These are phyloP conservation scores for Acanthisitta chloris DNA, from an alignment of 2,113 vertebrate genomes.

Conservation along the genomic window DNA sequence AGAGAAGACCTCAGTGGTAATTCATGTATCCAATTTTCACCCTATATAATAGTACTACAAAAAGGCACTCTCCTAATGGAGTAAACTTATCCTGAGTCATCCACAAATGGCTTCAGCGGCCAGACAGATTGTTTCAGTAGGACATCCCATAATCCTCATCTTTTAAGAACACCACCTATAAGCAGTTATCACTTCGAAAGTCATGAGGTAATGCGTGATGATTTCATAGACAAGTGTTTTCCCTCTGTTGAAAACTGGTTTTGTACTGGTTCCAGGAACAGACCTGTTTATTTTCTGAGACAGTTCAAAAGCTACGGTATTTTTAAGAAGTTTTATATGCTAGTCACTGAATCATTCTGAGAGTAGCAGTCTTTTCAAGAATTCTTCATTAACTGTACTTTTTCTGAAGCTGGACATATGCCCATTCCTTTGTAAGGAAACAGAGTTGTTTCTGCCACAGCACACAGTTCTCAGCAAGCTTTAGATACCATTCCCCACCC, in stretches of 20 bases:
- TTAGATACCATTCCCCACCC: conserved; percentile 34
- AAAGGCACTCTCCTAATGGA: not conserved
- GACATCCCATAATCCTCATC: not conserved
- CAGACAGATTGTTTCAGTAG: not conserved
- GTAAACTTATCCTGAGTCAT: not conserved
- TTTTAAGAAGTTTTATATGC: not conserved
- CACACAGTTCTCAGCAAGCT: conserved; percentile 20
- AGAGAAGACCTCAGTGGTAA: not conserved
- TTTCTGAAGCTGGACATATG: not conserved
- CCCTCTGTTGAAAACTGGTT: not conserved
- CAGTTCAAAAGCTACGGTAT: not conserved
- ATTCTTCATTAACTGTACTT: conserved; percentile 16
- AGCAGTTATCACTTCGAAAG: not conserved
- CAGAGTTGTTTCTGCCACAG: conserved; percentile 51
- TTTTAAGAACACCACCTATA: not conserved
- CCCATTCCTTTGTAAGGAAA: conserved; percentile 7
- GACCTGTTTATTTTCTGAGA: not conserved
- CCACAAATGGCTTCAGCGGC: not conserved
- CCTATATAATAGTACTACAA: not conserved
- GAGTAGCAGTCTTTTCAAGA: not conserved
- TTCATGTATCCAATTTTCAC: not conserved
- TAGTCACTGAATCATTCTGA: not conserved
- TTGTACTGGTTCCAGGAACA: not conserved
- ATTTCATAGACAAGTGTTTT: not conserved
- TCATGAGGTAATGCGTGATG: not conserved